phyloP scores from a whole-genome alignment of 2,797 vertebrate genomes.

The Huso huso region DNA sequence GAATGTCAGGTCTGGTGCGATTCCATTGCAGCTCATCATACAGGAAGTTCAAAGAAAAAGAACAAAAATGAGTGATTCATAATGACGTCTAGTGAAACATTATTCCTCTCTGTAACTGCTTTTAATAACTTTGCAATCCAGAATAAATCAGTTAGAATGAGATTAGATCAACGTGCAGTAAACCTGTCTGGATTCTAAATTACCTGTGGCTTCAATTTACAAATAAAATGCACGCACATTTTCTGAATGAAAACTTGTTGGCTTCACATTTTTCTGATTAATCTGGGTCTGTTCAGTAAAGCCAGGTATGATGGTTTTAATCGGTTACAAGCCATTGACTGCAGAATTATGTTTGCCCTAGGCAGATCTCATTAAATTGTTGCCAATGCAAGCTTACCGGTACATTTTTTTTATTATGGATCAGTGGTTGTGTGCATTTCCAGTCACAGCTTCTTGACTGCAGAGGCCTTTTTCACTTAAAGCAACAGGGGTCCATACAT shows the following conservation, averaged over 20 bases:
- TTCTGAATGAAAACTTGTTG: background rate
- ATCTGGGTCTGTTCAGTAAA: background rate
- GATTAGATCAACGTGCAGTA: background rate
- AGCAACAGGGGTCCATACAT: too few relatives aligned
- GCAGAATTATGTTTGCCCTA: background rate
- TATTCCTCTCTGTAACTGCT: too few relatives aligned
- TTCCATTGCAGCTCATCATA: too few relatives aligned
- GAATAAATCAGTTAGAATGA: too few relatives aligned
- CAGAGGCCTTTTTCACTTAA: too few relatives aligned
- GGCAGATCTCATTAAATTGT: constrained; percentile 4
- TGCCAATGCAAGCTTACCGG: background rate
- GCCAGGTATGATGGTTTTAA: background rate
- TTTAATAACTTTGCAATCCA: too few relatives aligned
- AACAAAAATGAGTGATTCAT: too few relatives aligned
- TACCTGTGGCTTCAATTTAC: background rate
- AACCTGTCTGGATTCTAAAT: background rate
- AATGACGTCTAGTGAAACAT: too few relatives aligned
- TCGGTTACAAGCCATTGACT: background rate
- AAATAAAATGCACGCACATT: background rate
- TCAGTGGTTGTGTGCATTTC: background rate
- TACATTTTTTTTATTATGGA: background rate
- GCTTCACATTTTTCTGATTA: too few relatives aligned
- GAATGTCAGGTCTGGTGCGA: too few relatives aligned
- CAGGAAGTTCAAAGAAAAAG: too few relatives aligned
- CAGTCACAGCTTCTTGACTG: background rate